Percentiles rank a stretch among this genome's conserved stretches.
Conservation (phyloP, 2,113 vertebrate genomes). For the Percopsis transmontana region DNA sequence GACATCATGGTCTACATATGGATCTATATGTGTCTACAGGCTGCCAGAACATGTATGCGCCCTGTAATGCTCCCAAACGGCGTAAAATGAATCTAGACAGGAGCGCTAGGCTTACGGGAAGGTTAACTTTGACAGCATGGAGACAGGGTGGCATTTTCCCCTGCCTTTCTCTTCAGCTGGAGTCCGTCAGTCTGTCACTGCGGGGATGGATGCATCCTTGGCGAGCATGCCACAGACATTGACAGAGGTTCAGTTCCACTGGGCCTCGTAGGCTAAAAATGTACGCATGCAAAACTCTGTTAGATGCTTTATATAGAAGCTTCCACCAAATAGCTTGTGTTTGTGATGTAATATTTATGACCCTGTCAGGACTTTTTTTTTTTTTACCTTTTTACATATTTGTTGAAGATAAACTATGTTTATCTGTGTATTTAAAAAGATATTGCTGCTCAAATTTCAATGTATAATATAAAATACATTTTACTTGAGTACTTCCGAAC, state of each 20-base stretch:
- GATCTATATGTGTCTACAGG: neutral
- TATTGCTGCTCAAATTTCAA: too few species aligned
- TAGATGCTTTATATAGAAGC: constrained; percentile 18
- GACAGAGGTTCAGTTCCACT: constrained; percentile 10
- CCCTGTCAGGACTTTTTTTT: neutral
- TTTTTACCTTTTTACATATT: too few species aligned
- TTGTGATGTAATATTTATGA: constrained; percentile 19
- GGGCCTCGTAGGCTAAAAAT: constrained; percentile 31
- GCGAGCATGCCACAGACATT: neutral
- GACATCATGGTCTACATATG: constrained; percentile 27
- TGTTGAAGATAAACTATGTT: neutral
- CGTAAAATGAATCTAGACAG: constrained; percentile 23
- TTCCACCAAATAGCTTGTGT: neutral
- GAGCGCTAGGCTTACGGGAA: neutral
- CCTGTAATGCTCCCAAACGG: neutral
- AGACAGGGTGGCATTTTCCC: constrained; percentile 20
- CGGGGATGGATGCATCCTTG: neutral
- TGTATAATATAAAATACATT: too few species aligned
- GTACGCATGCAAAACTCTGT: constrained; percentile 1
- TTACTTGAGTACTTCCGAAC: too few species aligned
- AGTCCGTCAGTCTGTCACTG: constrained; percentile 2
- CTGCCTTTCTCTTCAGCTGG: constrained; percentile 5
- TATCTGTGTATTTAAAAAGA: neutral
- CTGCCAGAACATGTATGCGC: neutral
- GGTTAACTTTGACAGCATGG: constrained; percentile 24